phyloP scores from a whole-genome alignment of 2,888 invertebrate genomes.

The Heterodera filipjevi region DNA sequence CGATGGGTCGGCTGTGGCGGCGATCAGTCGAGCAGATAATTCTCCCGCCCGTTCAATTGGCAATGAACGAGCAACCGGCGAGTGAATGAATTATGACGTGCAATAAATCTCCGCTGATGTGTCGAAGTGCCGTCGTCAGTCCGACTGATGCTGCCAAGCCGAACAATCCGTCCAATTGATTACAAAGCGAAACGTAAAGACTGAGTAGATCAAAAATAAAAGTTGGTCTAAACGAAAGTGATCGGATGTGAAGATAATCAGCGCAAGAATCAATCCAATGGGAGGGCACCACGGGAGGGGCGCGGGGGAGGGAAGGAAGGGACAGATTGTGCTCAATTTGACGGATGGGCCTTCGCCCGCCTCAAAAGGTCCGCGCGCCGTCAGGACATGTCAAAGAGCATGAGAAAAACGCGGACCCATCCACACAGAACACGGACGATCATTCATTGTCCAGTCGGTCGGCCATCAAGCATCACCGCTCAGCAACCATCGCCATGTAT shows the following conservation, averaged over 20 bases:
- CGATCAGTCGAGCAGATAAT: conserved; percentile 11
- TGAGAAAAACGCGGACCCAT: background rate
- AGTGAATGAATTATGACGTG: conserved; percentile 7
- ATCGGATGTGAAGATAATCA: background rate
- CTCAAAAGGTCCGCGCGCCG: background rate
- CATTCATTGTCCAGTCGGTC: conserved; percentile 19
- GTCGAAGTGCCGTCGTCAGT: background rate
- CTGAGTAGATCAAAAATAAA: background rate
- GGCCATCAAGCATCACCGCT: conserved; percentile 16
- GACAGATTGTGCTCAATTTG: conserved; percentile 2
- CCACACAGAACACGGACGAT: background rate
- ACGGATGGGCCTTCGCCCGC: conserved; percentile 1
- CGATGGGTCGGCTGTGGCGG: background rate
- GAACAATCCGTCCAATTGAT: background rate
- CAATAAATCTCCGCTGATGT: conserved; percentile 19
- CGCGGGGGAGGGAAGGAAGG: background rate
- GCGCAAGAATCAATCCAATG: background rate
- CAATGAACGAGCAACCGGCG: background rate
- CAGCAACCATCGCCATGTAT: conserved; percentile 15
- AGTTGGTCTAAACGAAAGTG: background rate
- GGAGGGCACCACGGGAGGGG: background rate
- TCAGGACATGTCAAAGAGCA: conserved; percentile 11
- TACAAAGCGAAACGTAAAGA: background rate
- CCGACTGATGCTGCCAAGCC: background rate
- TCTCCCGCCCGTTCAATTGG: background rate